phyloP scores from a whole-genome alignment of 2,797 vertebrate species.

The Arrhamphus sclerolepis region DNA sequence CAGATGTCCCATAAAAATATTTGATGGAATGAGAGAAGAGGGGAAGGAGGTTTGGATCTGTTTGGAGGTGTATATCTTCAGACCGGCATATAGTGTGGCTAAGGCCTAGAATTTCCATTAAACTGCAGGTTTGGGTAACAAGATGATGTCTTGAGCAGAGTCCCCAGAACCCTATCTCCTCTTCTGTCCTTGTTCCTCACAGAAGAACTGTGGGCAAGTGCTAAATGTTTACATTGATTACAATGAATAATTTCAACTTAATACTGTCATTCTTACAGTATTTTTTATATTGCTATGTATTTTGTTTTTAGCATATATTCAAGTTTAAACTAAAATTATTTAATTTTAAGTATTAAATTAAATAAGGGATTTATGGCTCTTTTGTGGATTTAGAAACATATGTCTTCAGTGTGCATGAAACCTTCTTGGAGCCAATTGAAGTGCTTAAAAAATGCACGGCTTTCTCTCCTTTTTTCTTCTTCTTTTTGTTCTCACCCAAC shows the following conservation, averaged over 20 bases:
- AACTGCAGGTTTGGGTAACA: conserved; percentile 78
- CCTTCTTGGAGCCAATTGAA: conserved; percentile 27
- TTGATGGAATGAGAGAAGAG: conserved; percentile 64
- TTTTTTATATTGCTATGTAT: no score
- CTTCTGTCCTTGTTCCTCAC: conserved; percentile 51
- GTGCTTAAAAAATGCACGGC: conserved; percentile 19
- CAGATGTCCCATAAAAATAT: conserved; percentile 77
- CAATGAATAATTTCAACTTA: no score
- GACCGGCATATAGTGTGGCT: conserved; percentile 77
- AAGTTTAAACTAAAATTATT: not conserved
- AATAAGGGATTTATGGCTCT: conserved; percentile 16
- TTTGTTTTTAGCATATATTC: no score
- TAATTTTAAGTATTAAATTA: not conserved
- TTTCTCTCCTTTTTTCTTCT: conserved; percentile 22
- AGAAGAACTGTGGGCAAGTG: conserved; percentile 19
- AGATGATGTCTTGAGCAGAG: conserved; percentile 81
- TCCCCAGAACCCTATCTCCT: conserved; percentile 51
- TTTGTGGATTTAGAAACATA: conserved; percentile 20
- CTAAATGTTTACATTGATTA: no score
- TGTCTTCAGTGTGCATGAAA: conserved; percentile 13
- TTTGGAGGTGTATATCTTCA: conserved; percentile 74
- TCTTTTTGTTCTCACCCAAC: conserved; percentile 46
- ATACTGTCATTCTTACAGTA: no score
- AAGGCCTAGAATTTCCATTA: conserved; percentile 74
- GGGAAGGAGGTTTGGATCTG: conserved; percentile 47